Evolutionary conservation across 2,888 invertebrate genomes (phyloP).

Genomic region (Melanotus villosus): DNA sequence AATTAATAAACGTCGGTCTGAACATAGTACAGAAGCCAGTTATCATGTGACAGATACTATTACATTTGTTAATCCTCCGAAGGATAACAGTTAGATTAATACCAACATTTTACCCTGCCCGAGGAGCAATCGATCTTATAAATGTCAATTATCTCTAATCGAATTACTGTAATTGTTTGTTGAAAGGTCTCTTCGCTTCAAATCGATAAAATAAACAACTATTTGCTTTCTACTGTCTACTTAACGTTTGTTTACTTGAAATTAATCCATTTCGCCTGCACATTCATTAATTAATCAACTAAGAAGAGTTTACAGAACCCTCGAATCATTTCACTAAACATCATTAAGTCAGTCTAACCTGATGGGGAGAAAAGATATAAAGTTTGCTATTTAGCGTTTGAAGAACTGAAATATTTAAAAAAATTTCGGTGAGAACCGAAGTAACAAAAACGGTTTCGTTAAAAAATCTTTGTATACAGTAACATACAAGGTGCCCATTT

Average conservation of each 20-base stretch:
- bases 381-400: too few relatives aligned
- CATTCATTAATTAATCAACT: constrained; percentile 13
- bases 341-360: not conserved
- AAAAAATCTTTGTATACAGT: too few relatives aligned
- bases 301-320: not conserved
- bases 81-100: constrained; percentile 20
- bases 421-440: too few relatives aligned
- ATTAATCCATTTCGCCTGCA: constrained; percentile 6
- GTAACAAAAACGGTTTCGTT: too few relatives aligned
- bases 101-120: constrained; percentile 3
- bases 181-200: constrained; percentile 19
- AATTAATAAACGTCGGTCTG: not conserved
- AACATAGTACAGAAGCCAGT: not conserved
- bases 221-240: constrained; percentile 8
- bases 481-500: too few relatives aligned
- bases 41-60: constrained; percentile 9
- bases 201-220: constrained; percentile 25
- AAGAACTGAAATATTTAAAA: too few relatives aligned
- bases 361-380: too few relatives aligned
- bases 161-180: constrained; percentile 28
- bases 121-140: constrained; percentile 25
- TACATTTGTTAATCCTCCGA: constrained; percentile 22
- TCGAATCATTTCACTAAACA: not conserved
- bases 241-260: constrained; percentile 3
- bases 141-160: constrained; percentile 22